Conservation (phyloP, 2,888 invertebrate species). For the Beris morrisii region DNA sequence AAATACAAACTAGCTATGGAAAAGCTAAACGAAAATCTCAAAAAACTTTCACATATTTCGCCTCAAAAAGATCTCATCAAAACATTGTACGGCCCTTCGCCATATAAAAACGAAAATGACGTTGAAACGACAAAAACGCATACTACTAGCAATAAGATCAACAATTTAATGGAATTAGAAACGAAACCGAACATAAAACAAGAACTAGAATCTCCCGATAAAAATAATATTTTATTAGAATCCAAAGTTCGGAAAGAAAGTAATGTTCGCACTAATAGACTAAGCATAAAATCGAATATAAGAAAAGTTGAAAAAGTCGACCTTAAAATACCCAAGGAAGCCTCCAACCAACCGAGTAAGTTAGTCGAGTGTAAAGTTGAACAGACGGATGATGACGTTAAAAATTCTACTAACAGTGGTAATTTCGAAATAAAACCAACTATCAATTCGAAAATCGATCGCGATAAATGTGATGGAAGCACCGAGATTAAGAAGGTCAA, state of each 20-base stretch:
- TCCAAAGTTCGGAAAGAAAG: no score
- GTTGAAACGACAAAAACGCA: neutral
- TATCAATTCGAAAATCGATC: neutral
- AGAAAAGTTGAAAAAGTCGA: neutral
- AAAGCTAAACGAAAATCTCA: slow-evolving; percentile 47
- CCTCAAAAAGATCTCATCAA: neutral
- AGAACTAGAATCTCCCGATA: neutral
- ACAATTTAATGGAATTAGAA: neutral
- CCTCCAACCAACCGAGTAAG: neutral
- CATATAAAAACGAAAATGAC: slow-evolving; percentile 3
- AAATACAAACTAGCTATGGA: slow-evolving; percentile 47
- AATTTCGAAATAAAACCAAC: neutral
- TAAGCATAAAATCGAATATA: neutral
- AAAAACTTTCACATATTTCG: slow-evolving; percentile 41
- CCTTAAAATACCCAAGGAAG: neutral
- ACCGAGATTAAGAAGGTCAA: slow-evolving; percentile 3
- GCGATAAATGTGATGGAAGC: neutral
- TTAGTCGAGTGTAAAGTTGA: neutral
- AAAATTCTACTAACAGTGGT: neutral
- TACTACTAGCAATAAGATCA: neutral
- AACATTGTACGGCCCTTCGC: neutral
- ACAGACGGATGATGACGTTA: no score
- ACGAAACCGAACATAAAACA: neutral
- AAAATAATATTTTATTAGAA: neutral
- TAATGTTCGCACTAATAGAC: no score